Percentiles rank a stretch among this genome's conserved stretches.
Evolutionary conservation across 1,140 invertebrate genomes (phyloP).

Genomic region (Sinella curviseta): DNA sequence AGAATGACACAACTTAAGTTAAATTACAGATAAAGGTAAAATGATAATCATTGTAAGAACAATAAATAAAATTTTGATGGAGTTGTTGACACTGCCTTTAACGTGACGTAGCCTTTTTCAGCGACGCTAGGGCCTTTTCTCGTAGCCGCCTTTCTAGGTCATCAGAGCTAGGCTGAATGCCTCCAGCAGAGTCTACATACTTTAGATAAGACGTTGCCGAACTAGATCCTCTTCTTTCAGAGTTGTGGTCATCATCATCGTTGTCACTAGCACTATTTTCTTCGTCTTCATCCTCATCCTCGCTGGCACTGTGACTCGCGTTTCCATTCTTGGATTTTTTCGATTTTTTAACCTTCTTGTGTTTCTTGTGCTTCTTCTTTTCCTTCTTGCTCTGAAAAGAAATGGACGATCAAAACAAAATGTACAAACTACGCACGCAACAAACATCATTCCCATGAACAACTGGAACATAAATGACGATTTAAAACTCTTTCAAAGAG

Average conservation of each 20-base stretch:
- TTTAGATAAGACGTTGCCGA: conserved; percentile 13
- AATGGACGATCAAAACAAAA: conserved; percentile 39
- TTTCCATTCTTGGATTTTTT: conserved; percentile 65
- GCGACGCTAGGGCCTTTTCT: conserved; percentile 77
- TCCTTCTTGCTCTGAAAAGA: conserved; percentile 55
- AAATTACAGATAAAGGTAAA: neutral
- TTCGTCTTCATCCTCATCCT: conserved; percentile 44
- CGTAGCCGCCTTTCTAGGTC: conserved; percentile 81
- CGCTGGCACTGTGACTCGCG: conserved; percentile 20
- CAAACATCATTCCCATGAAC: conserved; percentile 32
- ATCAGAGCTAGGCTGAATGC: conserved; percentile 60
- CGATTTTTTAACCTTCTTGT: conserved; percentile 70
- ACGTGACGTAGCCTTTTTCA: conserved; percentile 60
- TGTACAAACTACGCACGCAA: conserved; percentile 22
- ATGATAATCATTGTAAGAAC: neutral
- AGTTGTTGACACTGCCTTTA: neutral
- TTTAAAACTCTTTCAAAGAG: too few species aligned
- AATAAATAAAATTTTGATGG: neutral
- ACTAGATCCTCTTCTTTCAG: neutral
- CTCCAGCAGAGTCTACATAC: neutral
- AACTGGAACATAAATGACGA: too few species aligned
- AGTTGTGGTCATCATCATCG: neutral
- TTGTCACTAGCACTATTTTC: conserved; percentile 36
- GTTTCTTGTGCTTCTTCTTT: conserved; percentile 68
- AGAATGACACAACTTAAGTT: too few species aligned